Percentiles rank a stretch among this genome's conserved stretches.
phyloP scores from a whole-genome alignment of 2,888 invertebrate genomes.

The Leucophora obtusa region DNA sequence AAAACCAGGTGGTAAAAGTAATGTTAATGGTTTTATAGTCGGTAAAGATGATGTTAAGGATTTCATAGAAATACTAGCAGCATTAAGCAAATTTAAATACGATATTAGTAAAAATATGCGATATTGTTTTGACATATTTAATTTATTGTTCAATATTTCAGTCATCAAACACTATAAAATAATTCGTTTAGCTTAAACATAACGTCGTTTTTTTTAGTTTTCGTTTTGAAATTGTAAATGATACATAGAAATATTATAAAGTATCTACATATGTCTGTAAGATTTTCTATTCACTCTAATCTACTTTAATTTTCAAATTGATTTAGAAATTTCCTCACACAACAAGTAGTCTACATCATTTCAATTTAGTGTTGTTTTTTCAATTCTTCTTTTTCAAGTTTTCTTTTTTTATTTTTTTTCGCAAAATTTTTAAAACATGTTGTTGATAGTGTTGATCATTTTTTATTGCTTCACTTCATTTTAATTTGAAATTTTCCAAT shows the following conservation, averaged over 20 bases:
- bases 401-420: not conserved
- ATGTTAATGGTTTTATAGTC: slow-evolving; percentile 50
- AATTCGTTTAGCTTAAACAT: slow-evolving; percentile 28
- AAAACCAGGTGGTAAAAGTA: slow-evolving; percentile 64
- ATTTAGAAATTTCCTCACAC: slow-evolving; percentile 40
- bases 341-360: not conserved
- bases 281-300: slow-evolving; percentile 25
- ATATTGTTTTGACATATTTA: slow-evolving; percentile 53
- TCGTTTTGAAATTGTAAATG: not conserved
- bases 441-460: not conserved
- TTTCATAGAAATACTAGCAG: slow-evolving; percentile 21
- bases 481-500: not conserved
- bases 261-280: not conserved
- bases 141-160: slow-evolving; percentile 13
- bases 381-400: not conserved
- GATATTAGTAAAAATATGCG: slow-evolving; percentile 20
- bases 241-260: slow-evolving; percentile 8
- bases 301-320: slow-evolving; percentile 15
- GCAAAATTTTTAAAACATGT: slow-evolving; percentile 1
- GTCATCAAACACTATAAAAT: slow-evolving; percentile 3
- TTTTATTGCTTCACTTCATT: slow-evolving; percentile 29
- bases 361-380: not conserved
- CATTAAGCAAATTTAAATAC: slow-evolving; percentile 30
- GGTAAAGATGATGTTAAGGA: slow-evolving; percentile 15
- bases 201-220: slow-evolving; percentile 38